A percentile compares a stretch with the other conserved stretches of the same genome.
Evolutionary conservation across 1,140 invertebrate species (phyloP).

Genomic region (Drosophila varians): DNA sequence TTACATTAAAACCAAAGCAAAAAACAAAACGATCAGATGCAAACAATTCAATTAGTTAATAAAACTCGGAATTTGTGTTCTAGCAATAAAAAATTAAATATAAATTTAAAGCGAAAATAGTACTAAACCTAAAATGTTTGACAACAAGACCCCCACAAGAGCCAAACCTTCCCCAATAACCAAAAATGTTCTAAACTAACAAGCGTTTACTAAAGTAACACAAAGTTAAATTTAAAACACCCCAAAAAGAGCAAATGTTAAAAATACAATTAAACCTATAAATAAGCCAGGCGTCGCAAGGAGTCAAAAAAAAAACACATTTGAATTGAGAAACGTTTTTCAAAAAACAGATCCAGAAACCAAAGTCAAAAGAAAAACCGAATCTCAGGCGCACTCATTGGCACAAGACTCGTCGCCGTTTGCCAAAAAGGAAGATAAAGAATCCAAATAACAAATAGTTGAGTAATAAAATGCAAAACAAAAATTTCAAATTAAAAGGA

Average conservation of each 20-base stretch:
- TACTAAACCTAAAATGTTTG: slow-evolving; percentile 35
- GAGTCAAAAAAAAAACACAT: slow-evolving; percentile 32
- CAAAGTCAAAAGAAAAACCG: slow-evolving; percentile 30
- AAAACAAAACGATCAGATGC: slow-evolving; percentile 19
- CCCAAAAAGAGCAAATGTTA: slow-evolving; percentile 74
- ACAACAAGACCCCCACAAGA: slow-evolving; percentile 40
- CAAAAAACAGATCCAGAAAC: slow-evolving; percentile 50
- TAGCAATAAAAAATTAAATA: slow-evolving; percentile 73
- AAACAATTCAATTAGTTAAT: slow-evolving; percentile 51
- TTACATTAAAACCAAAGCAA: slow-evolving; percentile 57
- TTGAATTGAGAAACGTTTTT: slow-evolving; percentile 56
- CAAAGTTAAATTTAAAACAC: slow-evolving; percentile 70
- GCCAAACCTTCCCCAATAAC: slow-evolving; percentile 52
- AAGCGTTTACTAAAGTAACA: slow-evolving; percentile 74
- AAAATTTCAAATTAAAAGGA: slow-evolving; percentile 56
- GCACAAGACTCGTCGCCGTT: slow-evolving; percentile 53
- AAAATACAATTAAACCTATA: slow-evolving; percentile 75
- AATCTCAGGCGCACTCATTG: slow-evolving; percentile 56
- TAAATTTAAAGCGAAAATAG: slow-evolving; percentile 58
- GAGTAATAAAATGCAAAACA: slow-evolving; percentile 67
- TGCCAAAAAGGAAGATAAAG: slow-evolving; percentile 27
- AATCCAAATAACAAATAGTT: slow-evolving; percentile 51
- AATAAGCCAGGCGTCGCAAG: slow-evolving; percentile 57
- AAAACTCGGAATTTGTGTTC: slow-evolving; percentile 76
- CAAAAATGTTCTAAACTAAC: slow-evolving; percentile 71